phyloP scores from a whole-genome alignment of 30 jellyfish, hydroid and myxozoan species.

The Chrysaora quinquecirrha region DNA sequence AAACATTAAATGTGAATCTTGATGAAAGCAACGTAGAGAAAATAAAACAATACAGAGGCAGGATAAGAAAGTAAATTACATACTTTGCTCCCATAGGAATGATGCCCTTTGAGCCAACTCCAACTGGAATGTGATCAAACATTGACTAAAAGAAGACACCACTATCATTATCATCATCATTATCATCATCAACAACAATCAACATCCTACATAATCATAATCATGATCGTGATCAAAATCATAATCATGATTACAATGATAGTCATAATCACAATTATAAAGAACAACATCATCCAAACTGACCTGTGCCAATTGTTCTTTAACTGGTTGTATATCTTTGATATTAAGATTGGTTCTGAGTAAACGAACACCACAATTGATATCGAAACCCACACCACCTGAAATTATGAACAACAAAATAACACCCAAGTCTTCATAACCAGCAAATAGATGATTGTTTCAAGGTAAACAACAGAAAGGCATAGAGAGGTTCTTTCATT shows the following conservation, averaged over 20 bases:
- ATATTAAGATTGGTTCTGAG: slow-evolving; percentile 86
- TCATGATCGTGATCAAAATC: too few relatives aligned
- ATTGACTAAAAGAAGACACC: slow-evolving; percentile 64
- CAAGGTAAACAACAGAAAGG: too few relatives aligned
- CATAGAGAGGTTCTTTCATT: too few relatives aligned
- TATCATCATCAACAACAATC: too few relatives aligned
- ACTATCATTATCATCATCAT: neutral
- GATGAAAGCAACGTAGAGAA: too few relatives aligned
- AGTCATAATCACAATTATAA: too few relatives aligned
- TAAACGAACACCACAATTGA: slow-evolving; percentile 98
- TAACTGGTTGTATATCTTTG: slow-evolving; percentile 91
- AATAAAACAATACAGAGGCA: too few relatives aligned
- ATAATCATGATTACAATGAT: too few relatives aligned
- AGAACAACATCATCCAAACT: too few relatives aligned
- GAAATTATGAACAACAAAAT: neutral
- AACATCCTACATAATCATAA: too few relatives aligned
- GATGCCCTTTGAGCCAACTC: slow-evolving; percentile 99
- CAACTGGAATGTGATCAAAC: slow-evolving; percentile 99
- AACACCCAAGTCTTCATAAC: neutral
- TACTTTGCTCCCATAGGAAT: slow-evolving; percentile 98
- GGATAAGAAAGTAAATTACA: too few relatives aligned
- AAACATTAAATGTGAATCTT: too few relatives aligned
- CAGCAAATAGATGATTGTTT: neutral
- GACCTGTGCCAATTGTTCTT: slow-evolving; percentile 99
- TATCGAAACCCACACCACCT: slow-evolving; percentile 99